Base-by-base conservation (phyloP, 2,113 vertebrate species). In the Ploceus nigricollis region DNA sequence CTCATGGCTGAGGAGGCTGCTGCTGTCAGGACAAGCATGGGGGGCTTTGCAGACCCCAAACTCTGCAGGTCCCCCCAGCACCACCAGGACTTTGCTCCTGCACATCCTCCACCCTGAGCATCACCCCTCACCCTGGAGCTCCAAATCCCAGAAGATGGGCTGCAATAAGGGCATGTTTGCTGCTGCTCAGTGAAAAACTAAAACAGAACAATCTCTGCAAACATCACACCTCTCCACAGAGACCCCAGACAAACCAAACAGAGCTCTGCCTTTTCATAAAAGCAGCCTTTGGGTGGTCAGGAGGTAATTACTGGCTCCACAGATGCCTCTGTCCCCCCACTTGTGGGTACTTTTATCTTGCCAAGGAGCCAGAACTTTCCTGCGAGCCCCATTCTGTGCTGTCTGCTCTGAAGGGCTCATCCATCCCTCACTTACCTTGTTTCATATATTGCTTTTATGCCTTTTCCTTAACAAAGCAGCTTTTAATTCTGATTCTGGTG, bases 381-480 rank as follows among this genome's bases (percentile, higher is more conserved):
- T 35, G 21, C 0, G 0, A 80, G 47, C 30, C 47, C 17, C 39
- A 44, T 44, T 18, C 61, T 5, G 0, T 1, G 30, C 70, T 24
- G 14, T 42, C n/a, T 54, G 21, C 35, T 31, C 79, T 6, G 27
- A 48, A 60, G 31, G 22, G 42, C 56, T 75, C 72, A 6, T 23
- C 66, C 69, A 14, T 3, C 1, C 51, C 69, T 87, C 25, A 0
- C 45, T 58, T 42, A 27, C 71, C 39, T 39, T 2, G 31, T 15
- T 75, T 54, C 33, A 23, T 18, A 8, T 11, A 2, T 66, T 80
- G 28, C 39, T 54, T 73, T 45, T 70, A 33, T 80, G 71, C 68
- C 11, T 91, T 69, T 42, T 51, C 58, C 87, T 83, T 90, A 95
- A 94, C 40, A 58, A 93, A 96, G 85, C 61, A 76, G 90, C 85